phyloP scores from a whole-genome alignment of 1,140 invertebrate genomes.

The Ceratitis capitata region DNA sequence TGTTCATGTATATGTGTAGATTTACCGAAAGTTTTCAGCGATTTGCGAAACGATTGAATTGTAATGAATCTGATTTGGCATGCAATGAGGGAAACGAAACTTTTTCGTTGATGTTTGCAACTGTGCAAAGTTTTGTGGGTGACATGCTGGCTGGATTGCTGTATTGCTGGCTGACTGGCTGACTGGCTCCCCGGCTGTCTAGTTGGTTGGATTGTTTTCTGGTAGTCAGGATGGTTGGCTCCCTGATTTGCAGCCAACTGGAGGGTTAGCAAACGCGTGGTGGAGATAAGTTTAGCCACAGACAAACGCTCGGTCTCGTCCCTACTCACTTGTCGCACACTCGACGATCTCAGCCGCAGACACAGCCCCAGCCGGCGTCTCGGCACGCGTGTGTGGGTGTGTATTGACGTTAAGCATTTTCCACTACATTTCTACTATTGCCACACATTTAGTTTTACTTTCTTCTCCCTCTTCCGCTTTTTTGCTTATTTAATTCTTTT shows the following conservation, averaged over 20 bases:
- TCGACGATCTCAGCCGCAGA: neutral
- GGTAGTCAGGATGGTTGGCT: neutral
- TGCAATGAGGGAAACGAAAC: conserved; percentile 1
- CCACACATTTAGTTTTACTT: neutral
- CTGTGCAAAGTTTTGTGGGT: conserved; percentile 26
- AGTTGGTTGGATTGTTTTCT: no score
- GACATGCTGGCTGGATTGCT: neutral
- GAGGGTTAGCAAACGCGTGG: neutral
- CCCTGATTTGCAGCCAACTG: neutral
- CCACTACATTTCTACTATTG: neutral
- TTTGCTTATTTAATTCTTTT: neutral
- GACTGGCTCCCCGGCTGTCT: no score
- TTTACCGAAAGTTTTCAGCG: conserved; percentile 17
- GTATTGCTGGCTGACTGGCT: neutral
- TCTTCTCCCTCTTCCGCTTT: neutral
- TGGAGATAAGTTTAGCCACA: neutral
- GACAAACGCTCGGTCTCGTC: neutral
- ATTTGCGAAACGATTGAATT: conserved; percentile 37
- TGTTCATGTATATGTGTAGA: neutral
- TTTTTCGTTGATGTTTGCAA: conserved; percentile 37
- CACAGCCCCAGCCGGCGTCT: no score
- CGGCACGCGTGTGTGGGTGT: neutral
- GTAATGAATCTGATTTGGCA: conserved; percentile 40
- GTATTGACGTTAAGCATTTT: neutral
- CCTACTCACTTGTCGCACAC: neutral